Base-by-base conservation (phyloP, 2,797 vertebrate species). In the Pteropus rufus region DNA sequence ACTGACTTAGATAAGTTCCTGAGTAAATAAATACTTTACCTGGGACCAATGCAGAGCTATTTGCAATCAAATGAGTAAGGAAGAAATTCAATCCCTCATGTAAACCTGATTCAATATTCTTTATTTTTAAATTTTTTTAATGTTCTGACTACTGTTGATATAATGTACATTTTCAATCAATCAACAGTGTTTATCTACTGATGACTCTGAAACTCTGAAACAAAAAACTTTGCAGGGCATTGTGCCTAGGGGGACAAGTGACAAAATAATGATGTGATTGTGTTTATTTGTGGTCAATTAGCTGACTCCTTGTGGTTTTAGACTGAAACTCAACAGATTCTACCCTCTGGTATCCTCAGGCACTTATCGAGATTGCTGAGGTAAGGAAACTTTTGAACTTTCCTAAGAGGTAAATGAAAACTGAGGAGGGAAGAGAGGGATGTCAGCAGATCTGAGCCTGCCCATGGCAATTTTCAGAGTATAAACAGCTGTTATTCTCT, bases 191-290 rank as follows among this genome's bases (percentile, higher is more conserved):
- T 93, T 75, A 58, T 39, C 29, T 60, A 80, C n/a, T 19, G 52
- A 77, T 39, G 49, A 96, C 76, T 54, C 56, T 67, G 49, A 93
- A 91, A 93, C 75, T 80, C 31, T 52, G 79, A 94, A 92, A 90
- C 26, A 52, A 21, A 81, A 96, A 88, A 34, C 87, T 56, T 70
- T 44, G 2, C 10, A 67, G 4, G 94, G 89, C 52, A 23, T 44
- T 90, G 54, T 75, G 19, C 49, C 64, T 29, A 26, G 21, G 4
- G 86, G 19, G 80, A 56, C 36, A 76, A 52, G 24, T 79, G 39
- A 23, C 46, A 79, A 81, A 14, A 11, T 46, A 92, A 88, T 92
- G 12, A 69, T 6, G 10, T 46, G 1, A 87, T 31, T 69, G 58
- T 91, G 41, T 81, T 90, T 88, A 29, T 67, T 62, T 86, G 70